phyloP scores from a whole-genome alignment of 2,113 vertebrate species.

The Albula goreensis region DNA sequence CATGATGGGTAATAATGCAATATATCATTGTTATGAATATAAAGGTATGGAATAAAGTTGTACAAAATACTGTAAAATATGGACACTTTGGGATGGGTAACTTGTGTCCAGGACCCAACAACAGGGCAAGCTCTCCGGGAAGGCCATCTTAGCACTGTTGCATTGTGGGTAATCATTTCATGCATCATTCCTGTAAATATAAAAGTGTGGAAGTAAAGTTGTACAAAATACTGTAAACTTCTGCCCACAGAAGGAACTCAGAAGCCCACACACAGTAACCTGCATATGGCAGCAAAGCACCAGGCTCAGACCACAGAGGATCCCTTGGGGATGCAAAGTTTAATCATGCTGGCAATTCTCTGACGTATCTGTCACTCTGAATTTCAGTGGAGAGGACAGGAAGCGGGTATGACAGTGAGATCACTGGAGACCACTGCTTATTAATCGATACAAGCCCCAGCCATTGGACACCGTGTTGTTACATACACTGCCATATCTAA shows the following conservation, averaged over 20 bases:
- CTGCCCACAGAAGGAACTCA: not conserved
- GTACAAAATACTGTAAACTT: not conserved
- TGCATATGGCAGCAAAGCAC: conserved; percentile 33
- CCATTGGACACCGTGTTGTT: not conserved
- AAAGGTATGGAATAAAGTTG: not conserved
- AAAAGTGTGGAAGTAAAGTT: not conserved
- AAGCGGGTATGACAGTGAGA: conserved; percentile 10
- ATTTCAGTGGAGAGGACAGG: conserved; percentile 21
- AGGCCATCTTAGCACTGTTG: not conserved
- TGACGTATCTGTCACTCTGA: conserved; percentile 41
- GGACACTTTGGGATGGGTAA: too few relatives aligned
- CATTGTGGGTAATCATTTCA: not conserved
- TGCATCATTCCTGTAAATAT: not conserved
- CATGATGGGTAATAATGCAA: not conserved
- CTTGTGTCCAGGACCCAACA: not conserved
- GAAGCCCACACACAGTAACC: conserved; percentile 22
- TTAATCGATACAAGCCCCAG: conserved; percentile 28
- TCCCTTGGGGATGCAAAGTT: conserved; percentile 29
- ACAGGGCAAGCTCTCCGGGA: not conserved
- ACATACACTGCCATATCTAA: not conserved
- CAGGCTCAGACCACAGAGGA: conserved; percentile 26
- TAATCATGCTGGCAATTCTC: conserved; percentile 30
- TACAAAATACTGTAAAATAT: not conserved
- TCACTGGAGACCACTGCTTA: conserved; percentile 28
- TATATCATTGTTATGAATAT: not conserved